phyloP scores from a whole-genome alignment of 2,888 invertebrate genomes.

The Rotaria sp. region DNA sequence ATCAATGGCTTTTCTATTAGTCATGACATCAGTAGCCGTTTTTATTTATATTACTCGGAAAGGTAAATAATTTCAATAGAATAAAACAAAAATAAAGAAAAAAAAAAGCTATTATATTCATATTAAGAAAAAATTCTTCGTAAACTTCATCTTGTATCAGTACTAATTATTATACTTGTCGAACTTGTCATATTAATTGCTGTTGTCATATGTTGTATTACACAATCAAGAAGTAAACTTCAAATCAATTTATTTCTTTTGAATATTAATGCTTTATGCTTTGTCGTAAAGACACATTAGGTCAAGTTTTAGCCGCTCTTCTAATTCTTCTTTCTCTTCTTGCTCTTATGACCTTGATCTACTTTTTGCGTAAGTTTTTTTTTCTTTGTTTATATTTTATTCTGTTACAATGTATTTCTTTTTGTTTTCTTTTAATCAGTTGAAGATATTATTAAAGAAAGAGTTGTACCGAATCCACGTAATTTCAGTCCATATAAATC shows the following conservation, averaged over 20 bases:
- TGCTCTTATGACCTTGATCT: conserved; percentile 8
- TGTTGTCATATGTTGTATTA: background rate
- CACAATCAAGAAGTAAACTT: background rate
- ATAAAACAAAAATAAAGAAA: background rate
- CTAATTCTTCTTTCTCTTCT: background rate
- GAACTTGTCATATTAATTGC: background rate
- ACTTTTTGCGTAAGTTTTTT: background rate
- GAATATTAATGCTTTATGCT: no score
- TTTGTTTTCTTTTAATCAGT: background rate
- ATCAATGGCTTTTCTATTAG: background rate
- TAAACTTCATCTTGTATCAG: background rate
- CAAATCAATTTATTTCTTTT: background rate
- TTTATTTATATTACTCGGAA: conserved; percentile 19
- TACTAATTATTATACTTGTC: background rate
- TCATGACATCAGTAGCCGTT: background rate
- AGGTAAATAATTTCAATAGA: background rate
- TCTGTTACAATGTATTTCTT: background rate
- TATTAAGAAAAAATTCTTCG: background rate
- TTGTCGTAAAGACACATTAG: background rate
- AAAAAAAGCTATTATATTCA: background rate
- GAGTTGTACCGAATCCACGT: background rate
- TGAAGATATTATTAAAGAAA: conserved; percentile 16
- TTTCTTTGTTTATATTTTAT: background rate
- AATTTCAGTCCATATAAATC: background rate
- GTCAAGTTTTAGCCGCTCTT: background rate